Evolutionary conservation across 2,797 vertebrate genomes (phyloP), one percentile per base, ranked within the genome.

Genomic region (Petrocephalus sullivani): DNA sequence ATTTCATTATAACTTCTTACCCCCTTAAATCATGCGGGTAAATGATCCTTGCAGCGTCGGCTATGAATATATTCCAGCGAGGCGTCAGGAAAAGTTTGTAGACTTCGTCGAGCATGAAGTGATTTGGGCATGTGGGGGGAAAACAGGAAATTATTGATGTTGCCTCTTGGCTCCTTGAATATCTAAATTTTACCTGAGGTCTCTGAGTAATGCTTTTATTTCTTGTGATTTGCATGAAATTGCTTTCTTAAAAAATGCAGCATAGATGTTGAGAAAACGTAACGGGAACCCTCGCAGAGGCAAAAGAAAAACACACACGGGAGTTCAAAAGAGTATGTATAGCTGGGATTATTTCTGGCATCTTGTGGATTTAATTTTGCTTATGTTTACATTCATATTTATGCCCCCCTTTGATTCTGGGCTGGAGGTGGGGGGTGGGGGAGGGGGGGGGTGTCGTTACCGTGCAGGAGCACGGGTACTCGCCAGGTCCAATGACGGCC

Each of bases 241-340:
- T 88, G 90, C 88, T 75, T 90, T 89, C 88, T 89, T 87, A 89
- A 91, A 92, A 92, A 92, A 94, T 67, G 46, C 37, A 64, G 51
- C 89, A 88, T 89, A 91, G 90, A 93, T 93, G 91, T 78, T 87
- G 87, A 90, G 92, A 87, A 91, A 92, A 94, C 93, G 90, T 92
- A 93, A 93, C 92, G 87, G 91, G 90, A 91, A 61, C 91, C 90
- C 92, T 89, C 85, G 64, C 90, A 90, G 90, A 37, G 89, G 89
- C 90, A 91, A 92, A 14, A 33, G 28, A 23, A 2, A 23, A 64
- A 46, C 3, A 12, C 41, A 91, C 91, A 88, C 49, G 89, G 46
- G 90, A 94, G 94, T 95, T 95, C 94, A 94, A 94, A 95, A 93
- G 94, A 95, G 94, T 94, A 94, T 94, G 93, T 93, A 94, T 94